Base-by-base conservation (phyloP, 2,797 vertebrate species). In the Podargus strigoides region DNA sequence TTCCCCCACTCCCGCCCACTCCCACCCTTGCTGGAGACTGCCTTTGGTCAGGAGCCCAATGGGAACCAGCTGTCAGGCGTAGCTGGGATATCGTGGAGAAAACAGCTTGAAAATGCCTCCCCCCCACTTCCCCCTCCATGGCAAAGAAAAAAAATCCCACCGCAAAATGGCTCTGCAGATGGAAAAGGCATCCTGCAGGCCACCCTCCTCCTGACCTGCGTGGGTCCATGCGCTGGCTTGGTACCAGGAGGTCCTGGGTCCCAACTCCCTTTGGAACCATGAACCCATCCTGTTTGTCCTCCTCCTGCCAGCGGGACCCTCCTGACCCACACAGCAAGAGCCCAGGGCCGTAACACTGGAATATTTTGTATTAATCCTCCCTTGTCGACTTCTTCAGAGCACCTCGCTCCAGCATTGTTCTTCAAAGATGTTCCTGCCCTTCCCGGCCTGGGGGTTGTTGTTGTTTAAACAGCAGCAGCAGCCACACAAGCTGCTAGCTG, bases 21-120 rank as follows among this genome's bases (percentile, higher is more conserved):
- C 94, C 96, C 94, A 96, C 94, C 92, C 94, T 89, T 80, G 94
- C 94, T 96, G 94, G 87, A 95, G 91, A 75, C 87, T 95, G 95
- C 73, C 92, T 96, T 96, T 97, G 95, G 96, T 96, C 96, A 92
- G 85, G 91, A 96, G 94, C 95, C 94, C 94, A 97, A 96, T 97
- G 94, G 95, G 95, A 97, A 97, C 94, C 96, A 97, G 95, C 95
- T 97, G 96, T 97, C 95, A 91, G 96, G 92, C 83, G 5, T 42
- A 93, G 91, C 94, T 95, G 95, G 94, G 89, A 94, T 96, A 90
- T 97, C 89, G 87, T 95, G 92, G 91, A 84, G 94, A 95, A 96
- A 96, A 94, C 92, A 96, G 93, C 85, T 95, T 95, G 91, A 83
- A 96, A 95, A 85, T 76, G 70, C 96, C 85, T 96, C 93, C 88